Percentiles rank a stretch among this genome's conserved stretches.
phyloP scores from a whole-genome alignment of 2,888 invertebrate species.

The Drosophila meridiana region DNA sequence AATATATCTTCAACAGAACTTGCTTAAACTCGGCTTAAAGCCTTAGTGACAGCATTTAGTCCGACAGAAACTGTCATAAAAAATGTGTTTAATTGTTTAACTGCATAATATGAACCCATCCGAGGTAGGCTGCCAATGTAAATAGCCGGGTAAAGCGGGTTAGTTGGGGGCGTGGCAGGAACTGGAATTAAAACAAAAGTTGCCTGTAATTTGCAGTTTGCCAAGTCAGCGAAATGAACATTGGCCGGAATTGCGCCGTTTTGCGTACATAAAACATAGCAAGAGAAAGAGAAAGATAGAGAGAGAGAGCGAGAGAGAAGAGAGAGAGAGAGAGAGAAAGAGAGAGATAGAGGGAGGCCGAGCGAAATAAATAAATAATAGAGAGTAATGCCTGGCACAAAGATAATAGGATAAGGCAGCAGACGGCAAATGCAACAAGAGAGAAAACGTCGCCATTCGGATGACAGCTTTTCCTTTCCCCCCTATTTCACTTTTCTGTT shows the following conservation, averaged over 20 bases:
- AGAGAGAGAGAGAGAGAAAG: not conserved
- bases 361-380: slow-evolving; percentile 35
- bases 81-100: slow-evolving; percentile 26
- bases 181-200: slow-evolving; percentile 55
- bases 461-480: slow-evolving; percentile 60
- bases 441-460: slow-evolving; percentile 65
- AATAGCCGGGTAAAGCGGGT: slow-evolving; percentile 14
- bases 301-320: slow-evolving; percentile 12
- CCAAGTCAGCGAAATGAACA: slow-evolving; percentile 73
- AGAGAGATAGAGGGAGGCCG: not conserved
- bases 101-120: slow-evolving; percentile 31
- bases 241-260: slow-evolving; percentile 70
- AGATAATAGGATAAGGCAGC: slow-evolving; percentile 66
- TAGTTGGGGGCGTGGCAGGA: not conserved
- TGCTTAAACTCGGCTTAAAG: not conserved
- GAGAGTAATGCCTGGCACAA: slow-evolving; percentile 40
- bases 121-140: slow-evolving; percentile 18
- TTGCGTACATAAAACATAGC: slow-evolving; percentile 55
- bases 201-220: slow-evolving; percentile 64
- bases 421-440: slow-evolving; percentile 47
- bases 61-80: slow-evolving; percentile 5
- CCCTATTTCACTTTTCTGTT: not conserved
- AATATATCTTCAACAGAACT: not conserved
- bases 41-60: not conserved
- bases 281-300: slow-evolving; percentile 7